Percentiles rank a stretch among this genome's conserved stretches.
Evolutionary conservation across 2,888 invertebrate species (phyloP).

Genomic region (Polietes domitor): DNA sequence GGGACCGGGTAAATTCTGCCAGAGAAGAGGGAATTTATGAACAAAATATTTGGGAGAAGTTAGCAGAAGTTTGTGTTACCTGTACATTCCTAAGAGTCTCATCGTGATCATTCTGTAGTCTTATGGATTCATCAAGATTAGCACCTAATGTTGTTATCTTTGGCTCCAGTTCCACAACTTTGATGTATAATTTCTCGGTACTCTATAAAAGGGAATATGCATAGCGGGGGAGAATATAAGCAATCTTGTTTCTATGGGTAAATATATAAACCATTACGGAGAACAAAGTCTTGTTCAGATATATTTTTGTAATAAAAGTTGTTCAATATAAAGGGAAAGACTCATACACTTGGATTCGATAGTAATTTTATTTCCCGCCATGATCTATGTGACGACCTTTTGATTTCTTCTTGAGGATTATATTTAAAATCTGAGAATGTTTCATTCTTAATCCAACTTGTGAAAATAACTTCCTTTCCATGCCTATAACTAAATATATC

Average conservation of each 20-base stretch:
- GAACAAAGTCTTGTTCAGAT: conserved; percentile 55
- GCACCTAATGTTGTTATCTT: conserved; percentile 90
- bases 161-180: conserved; percentile 92
- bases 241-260: not conserved
- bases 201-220: conserved; percentile 83
- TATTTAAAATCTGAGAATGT: too few relatives aligned
- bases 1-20: conserved; percentile 92
- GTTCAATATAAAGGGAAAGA: too few relatives aligned
- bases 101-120: conserved; percentile 89
- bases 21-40: conserved; percentile 59
- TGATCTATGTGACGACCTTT: too few relatives aligned
- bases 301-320: too few relatives aligned
- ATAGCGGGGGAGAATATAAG: conserved; percentile 36
- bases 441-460: too few relatives aligned
- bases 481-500: not conserved
- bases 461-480: too few relatives aligned
- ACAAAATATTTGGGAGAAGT: not conserved
- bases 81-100: conserved; percentile 91
- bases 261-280: not conserved
- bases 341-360: too few relatives aligned
- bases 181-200: conserved; percentile 90
- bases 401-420: too few relatives aligned
- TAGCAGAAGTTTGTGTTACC: conserved; percentile 81
- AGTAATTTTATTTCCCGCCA: too few relatives aligned
- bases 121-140: conserved; percentile 88